Base-by-base conservation (phyloP, 1,140 invertebrate species). In the Leptinotarsa undecemlineata region DNA sequence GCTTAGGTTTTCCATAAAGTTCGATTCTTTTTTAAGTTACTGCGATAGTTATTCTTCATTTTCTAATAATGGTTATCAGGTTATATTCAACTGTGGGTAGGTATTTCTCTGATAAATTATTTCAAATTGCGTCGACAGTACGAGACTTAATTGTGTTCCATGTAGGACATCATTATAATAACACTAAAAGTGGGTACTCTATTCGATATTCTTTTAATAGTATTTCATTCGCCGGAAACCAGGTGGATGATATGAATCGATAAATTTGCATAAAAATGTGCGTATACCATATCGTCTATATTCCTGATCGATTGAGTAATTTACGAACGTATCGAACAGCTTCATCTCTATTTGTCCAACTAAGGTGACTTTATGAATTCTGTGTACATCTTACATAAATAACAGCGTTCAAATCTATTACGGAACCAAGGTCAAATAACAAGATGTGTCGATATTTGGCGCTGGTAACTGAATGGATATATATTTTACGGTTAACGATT, bases 191-290 rank as follows among this genome's bases (percentile, higher is more conserved):
- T 42, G 8, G 33, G 8, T 42, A 42, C 33, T 42, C 51, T 57
- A 4, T 57, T 57, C n/a, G 14, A 57, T n/a, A 57, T 57, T 57
- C 51, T 19, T 57, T 57, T 15, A 57, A 57, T 15, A 19, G 51
- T 57, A 17, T 57, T 57, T 57, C 11, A 20, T 21, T 64, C 20
- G 20, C 63, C 63, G 63, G 63, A 64, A 64, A 64, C 63, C 63
- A 64, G 63, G 63, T 64, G 63, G 26, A 64, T 64, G 63, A 64
- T 64, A 64, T 57, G 26, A 64, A 21, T 64, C 26, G 63, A 23
- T 33, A 23, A 21, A 64, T 64, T 64, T 64, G 20, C 63, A 64
- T 64, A 64, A 64, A 64, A 64, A 64, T 64, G 63, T 64, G 63
- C 26, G 63, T 64, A 15, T 15, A 33, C 63, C 17, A 23, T 64